A percentile compares a stretch with the other conserved stretches of the same genome.
phyloP scores from a whole-genome alignment of 2,113 vertebrate species.

The Megaceryle torquata region DNA sequence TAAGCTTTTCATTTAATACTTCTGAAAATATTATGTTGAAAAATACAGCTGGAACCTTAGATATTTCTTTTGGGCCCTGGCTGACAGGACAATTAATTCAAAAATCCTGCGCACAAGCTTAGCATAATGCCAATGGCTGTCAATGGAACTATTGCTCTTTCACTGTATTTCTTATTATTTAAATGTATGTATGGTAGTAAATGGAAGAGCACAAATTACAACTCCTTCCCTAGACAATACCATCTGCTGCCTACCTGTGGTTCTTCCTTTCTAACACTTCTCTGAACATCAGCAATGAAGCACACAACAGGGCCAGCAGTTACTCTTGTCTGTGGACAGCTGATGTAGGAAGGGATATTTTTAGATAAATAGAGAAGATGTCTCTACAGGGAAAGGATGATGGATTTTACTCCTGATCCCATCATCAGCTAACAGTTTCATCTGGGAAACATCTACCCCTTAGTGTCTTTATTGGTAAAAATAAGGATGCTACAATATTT shows the following conservation, averaged over 20 bases:
- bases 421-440: background rate
- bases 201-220: background rate
- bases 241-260: slow-evolving; percentile 1
- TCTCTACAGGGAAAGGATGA: background rate
- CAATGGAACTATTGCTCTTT: background rate
- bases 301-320: background rate
- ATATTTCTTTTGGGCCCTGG: background rate
- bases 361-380: background rate
- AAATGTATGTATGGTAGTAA: background rate
- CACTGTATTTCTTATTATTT: background rate
- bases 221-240: background rate
- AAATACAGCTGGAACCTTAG: background rate
- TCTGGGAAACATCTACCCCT: background rate
- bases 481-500: background rate
- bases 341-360: background rate
- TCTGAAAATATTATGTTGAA: background rate
- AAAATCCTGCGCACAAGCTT: background rate
- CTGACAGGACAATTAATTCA: background rate
- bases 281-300: background rate
- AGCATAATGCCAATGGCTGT: background rate
- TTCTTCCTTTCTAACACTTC: background rate
- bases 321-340: background rate
- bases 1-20: background rate
- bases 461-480: background rate
- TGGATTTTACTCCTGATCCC: background rate